Evolutionary conservation across 1,140 invertebrate genomes (phyloP).

Genomic region (Bombyx mandarina): DNA sequence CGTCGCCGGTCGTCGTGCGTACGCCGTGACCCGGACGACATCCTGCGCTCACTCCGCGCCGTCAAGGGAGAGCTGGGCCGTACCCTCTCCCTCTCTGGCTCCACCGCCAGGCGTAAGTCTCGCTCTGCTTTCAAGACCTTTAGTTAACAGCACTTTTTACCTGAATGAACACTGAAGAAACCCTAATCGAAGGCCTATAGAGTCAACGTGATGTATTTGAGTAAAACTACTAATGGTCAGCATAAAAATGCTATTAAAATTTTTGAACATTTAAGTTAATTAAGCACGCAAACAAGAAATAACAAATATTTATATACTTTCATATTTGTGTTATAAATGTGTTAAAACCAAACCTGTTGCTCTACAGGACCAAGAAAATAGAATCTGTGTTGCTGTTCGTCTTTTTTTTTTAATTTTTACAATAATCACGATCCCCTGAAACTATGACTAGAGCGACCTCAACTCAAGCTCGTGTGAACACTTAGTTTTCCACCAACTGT

Average conservation of each 20-base stretch:
- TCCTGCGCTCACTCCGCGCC: conserved; percentile 82
- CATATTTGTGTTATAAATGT: no score
- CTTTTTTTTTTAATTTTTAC: neutral
- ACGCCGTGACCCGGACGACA: conserved; percentile 85
- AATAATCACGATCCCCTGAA: neutral
- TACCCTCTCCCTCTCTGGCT: conserved; percentile 82
- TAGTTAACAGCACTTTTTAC: no score
- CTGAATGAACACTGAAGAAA: no score
- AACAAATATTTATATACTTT: no score
- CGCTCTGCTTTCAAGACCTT: neutral
- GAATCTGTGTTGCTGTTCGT: neutral
- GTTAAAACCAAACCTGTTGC: no score
- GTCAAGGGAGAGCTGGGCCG: conserved; percentile 84
- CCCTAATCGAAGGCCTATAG: no score
- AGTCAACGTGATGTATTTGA: neutral
- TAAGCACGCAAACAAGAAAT: no score
- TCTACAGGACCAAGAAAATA: no score
- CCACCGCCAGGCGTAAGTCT: conserved; percentile 61
- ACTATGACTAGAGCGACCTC: neutral
- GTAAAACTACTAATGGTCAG: neutral
- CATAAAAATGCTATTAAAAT: neutral
- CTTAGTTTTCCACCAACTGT: neutral
- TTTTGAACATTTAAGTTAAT: neutral
- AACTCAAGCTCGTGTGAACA: neutral
- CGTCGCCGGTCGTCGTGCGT: conserved; percentile 84